Conservation (phyloP, 2,888 invertebrate genomes). For the Anorthoa munda region DNA sequence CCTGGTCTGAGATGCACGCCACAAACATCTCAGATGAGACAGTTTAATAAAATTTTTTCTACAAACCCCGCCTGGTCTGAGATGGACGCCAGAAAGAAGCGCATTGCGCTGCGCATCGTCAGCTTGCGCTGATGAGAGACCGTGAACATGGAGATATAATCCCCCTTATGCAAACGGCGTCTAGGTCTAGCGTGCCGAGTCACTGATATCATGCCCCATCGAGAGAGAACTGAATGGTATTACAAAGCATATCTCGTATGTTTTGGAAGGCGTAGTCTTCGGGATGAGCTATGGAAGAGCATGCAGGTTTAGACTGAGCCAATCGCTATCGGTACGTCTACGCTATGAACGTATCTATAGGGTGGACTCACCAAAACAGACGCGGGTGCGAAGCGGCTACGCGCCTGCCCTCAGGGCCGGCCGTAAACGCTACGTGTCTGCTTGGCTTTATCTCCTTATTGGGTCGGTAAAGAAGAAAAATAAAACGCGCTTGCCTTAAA, state of each 20-base stretch:
- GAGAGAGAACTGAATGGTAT: slow-evolving; percentile 3
- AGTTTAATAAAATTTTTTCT: too few species aligned
- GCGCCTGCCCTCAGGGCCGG: too few species aligned
- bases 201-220: not conserved
- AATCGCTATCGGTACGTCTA: slow-evolving; percentile 4
- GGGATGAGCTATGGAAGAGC: not conserved
- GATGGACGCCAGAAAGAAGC: too few species aligned
- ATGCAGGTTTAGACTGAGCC: slow-evolving; percentile 3
- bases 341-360: slow-evolving; percentile 19
- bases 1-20: not conserved
- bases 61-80: too few species aligned
- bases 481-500: slow-evolving; percentile 6
- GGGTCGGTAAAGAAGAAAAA: not conserved
- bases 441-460: not conserved
- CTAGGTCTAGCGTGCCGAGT: slow-evolving; percentile 2
- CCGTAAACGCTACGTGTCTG: slow-evolving; percentile 2
- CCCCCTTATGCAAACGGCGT: slow-evolving; percentile 6
- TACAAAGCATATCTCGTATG: slow-evolving; percentile 15
- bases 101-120: not conserved
- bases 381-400: not conserved
- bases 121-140: not conserved
- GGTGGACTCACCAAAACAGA: not conserved
- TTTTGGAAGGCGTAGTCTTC: slow-evolving; percentile 10
- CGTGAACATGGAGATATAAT: slow-evolving; percentile 11
- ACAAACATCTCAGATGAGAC: too few species aligned